Evolutionary conservation across 2,113 vertebrate species (phyloP), one percentile per base, ranked within the genome.

Genomic region (Rhynchomys soricoides): DNA sequence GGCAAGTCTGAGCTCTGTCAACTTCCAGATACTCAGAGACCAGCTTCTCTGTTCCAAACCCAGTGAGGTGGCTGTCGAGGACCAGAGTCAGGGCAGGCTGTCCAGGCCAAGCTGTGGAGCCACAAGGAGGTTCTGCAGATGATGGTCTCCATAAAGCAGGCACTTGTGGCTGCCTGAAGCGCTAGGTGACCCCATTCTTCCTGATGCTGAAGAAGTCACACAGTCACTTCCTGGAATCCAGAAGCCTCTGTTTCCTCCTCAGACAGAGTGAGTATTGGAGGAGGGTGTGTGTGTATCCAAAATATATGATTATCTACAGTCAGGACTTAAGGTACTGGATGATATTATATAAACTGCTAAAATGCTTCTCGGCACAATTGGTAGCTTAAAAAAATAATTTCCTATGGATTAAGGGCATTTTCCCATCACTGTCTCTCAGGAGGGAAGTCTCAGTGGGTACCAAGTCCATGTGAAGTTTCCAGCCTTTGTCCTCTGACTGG

Each of bases 121-220:
- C 90, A 66, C 94, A 78, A 93, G 97, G 97, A 95, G 97, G 88
- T 81, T 94, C 94, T 97, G 94, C 96, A 93, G 96, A 93, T 93
- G 87, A 62, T 73, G 93, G 98, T 97, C 97, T 97, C 97, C 96
- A 81, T 15, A 37, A 94, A 95, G 97, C 98, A 98, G 98, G 98
- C 98, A 98, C 98, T 98, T 98, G 97, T n/a, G 98, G 98, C 97
- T 95, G 98, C 98, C 98, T 97, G 98, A 98, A 97, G 97, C 95
- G 98, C 96, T 96, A 95, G 96, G 97, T 97, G 78, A 83, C 89
- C 77, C 87, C 7, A 74, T 92, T 90, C 93, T 89, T 93, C 71
- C 93, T 73, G 89, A 96, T 91, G 97, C 95, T 40, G 74, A 97
- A 95, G 96, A 98, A 96, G 97, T 94, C 88, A 50, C 95, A 93